Conservation (phyloP, 2,113 vertebrate genomes). For the Pangasianodon hypophthalmus region DNA sequence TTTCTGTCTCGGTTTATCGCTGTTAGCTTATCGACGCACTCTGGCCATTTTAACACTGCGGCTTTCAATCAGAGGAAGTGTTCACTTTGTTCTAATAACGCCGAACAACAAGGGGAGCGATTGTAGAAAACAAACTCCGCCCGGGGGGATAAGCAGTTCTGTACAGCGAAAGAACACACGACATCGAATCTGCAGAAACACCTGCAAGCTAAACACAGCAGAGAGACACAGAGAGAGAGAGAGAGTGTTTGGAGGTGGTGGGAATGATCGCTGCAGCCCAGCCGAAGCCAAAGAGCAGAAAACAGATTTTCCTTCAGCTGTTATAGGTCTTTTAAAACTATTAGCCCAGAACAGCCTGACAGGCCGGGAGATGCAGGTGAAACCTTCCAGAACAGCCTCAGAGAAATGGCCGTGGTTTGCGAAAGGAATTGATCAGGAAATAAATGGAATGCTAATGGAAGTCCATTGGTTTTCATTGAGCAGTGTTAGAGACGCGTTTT, state of each 20-base stretch:
- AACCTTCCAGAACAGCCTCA: not conserved
- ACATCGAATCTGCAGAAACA: conserved; percentile 20
- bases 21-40: not conserved
- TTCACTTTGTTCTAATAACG: not conserved
- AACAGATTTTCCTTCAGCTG: not conserved
- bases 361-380: not conserved
- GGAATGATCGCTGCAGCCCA: not conserved
- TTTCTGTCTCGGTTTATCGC: not conserved
- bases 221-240: not conserved
- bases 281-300: conserved; percentile 5
- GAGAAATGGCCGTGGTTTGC: not conserved
- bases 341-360: not conserved
- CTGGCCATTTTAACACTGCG: not conserved
- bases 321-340: conserved; percentile 23
- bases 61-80: conserved; percentile 14
- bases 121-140: conserved; percentile 19
- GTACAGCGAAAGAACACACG: not conserved
- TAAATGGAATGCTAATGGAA: not conserved
- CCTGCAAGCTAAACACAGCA: not conserved
- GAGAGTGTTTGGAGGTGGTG: not conserved
- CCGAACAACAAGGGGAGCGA: not conserved
- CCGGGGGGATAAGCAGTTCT: not conserved
- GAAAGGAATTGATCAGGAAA: not conserved
- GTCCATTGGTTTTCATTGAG: not conserved
- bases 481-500: not conserved